These are phyloP conservation scores for Paramormyrops kingsleyae DNA, from an alignment of 2,113 vertebrate species.

Conservation along the genomic window DNA sequence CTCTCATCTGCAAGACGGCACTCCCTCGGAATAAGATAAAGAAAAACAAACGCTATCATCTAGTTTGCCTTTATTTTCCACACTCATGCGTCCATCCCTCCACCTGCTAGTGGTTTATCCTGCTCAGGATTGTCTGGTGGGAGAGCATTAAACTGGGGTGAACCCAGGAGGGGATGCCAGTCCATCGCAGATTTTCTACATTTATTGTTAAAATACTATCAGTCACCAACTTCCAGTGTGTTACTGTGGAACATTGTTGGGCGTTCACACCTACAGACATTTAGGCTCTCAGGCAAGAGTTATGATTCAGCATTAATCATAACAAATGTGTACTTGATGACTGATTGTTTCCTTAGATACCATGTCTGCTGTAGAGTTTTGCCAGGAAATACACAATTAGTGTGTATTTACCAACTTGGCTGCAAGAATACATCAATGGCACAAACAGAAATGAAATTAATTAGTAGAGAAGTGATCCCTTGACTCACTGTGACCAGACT, in stretches of 20 bases:
- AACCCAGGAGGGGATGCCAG: not conserved
- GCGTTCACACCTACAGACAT: not conserved
- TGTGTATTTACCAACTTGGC: not conserved
- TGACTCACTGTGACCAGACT: not conserved
- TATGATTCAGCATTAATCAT: not conserved
- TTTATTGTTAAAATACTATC: not conserved
- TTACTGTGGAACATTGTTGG: not conserved
- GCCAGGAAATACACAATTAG: not conserved
- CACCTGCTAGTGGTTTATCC: not conserved
- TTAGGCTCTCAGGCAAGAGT: not conserved
- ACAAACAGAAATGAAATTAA: not conserved
- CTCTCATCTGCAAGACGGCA: slow-evolving; percentile 76
- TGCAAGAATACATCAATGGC: not conserved
- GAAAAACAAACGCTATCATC: not conserved
- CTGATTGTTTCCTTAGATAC: not conserved
- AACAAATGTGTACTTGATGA: not conserved
- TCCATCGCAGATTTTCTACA: not conserved
- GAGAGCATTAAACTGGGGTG: not conserved
- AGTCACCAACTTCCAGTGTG: not conserved
- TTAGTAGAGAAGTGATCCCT: not conserved
- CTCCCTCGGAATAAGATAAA: slow-evolving; percentile 84
- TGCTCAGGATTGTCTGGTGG: not conserved
- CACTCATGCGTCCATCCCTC: not conserved
- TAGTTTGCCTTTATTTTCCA: not conserved
- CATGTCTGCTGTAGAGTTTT: not conserved